Conservation (phyloP, 2,797 vertebrate genomes). For the Leptodactylus fallax region DNA sequence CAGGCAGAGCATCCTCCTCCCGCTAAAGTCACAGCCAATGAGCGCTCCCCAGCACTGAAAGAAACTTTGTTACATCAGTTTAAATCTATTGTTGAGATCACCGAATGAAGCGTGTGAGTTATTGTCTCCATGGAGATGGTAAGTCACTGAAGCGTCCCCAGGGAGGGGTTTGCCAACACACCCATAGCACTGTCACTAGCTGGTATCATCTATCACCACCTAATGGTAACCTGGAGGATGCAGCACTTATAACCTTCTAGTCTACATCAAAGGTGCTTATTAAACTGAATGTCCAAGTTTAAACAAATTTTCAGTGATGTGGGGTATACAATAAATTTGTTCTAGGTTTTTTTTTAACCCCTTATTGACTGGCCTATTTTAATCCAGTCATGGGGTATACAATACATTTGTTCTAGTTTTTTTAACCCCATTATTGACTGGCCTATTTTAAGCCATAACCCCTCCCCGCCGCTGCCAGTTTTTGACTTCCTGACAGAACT, state of each 20-base stretch:
- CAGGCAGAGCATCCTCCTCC: background rate
- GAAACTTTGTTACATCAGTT: conserved; percentile 42
- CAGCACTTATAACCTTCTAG: background rate
- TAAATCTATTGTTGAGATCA: conserved; percentile 45
- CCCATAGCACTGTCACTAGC: conserved; percentile 43
- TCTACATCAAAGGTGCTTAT: too few relatives aligned
- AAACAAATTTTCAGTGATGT: background rate
- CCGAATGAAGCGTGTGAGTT: conserved; percentile 34
- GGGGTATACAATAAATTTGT: background rate
- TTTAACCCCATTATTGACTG: too few relatives aligned
- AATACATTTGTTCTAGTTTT: background rate
- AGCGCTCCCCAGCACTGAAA: background rate
- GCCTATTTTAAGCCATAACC: too few relatives aligned
- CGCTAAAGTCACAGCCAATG: background rate
- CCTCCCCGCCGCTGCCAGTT: too few relatives aligned
- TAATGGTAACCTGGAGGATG: background rate
- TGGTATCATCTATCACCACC: conserved; percentile 27
- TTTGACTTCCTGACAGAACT: too few relatives aligned
- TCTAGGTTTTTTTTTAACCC: too few relatives aligned
- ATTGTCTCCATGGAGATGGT: conserved; percentile 47
- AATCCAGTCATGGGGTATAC: background rate
- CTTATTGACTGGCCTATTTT: too few relatives aligned
- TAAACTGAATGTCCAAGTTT: background rate
- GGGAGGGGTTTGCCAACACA: conserved; percentile 45
- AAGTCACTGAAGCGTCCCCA: conserved; percentile 46